These are phyloP conservation scores for Meriones unguiculatus DNA, from an alignment of 2,113 vertebrate genomes.

Conservation along the genomic window DNA sequence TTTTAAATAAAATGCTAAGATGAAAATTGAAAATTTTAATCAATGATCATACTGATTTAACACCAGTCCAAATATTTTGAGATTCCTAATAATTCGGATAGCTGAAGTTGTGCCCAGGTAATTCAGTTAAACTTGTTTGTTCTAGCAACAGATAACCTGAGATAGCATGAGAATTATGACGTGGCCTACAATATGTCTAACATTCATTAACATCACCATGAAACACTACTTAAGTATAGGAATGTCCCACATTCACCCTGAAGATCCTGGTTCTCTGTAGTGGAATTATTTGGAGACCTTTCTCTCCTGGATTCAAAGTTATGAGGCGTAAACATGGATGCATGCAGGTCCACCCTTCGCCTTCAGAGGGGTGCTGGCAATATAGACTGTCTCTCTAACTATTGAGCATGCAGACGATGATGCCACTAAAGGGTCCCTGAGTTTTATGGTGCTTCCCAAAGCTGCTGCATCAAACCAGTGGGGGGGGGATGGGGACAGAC, in stretches of 20 bases:
- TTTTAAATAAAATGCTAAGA: background rate
- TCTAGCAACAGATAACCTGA: slow-evolving; percentile 25
- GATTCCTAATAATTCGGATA: slow-evolving; percentile 34
- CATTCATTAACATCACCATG: background rate
- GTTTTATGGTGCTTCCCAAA: background rate
- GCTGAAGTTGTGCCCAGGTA: background rate
- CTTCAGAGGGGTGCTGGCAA: background rate
- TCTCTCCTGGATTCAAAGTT: background rate
- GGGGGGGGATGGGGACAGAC: background rate
- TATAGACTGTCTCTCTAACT: background rate
- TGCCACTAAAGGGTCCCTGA: background rate
- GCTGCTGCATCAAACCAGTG: background rate
- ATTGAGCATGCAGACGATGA: background rate
- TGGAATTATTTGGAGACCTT: background rate
- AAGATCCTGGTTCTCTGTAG: background rate
- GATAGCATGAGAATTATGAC: background rate
- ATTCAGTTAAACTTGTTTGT: slow-evolving; percentile 41
- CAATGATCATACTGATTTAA: background rate
- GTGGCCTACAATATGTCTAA: background rate
- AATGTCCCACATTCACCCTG: background rate
- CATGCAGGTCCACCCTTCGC: background rate
- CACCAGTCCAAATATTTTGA: slow-evolving; percentile 60
- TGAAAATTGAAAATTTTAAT: slow-evolving; percentile 31
- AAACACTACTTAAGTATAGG: background rate
- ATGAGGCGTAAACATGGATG: background rate